A percentile compares a stretch with the other conserved stretches of the same genome.
Conservation (phyloP, 2,888 invertebrate genomes). For the Lysandra coridon region DNA sequence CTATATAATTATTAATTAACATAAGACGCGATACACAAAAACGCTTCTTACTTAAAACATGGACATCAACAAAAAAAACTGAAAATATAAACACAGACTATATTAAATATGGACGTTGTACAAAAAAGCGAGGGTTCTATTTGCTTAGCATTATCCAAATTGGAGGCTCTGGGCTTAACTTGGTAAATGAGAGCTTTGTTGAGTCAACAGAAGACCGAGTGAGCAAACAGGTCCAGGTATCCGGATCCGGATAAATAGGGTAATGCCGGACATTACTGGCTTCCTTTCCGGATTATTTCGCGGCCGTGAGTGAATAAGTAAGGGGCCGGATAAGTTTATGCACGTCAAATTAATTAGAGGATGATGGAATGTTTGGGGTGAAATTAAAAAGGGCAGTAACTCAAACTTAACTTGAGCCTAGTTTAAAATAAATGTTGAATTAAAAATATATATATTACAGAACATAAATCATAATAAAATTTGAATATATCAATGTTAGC, state of each 20-base stretch:
- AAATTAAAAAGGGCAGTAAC: not conserved
- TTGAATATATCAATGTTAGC: too few relatives aligned
- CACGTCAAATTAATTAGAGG: constrained; percentile 12
- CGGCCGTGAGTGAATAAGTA: constrained; percentile 9
- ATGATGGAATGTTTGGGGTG: not conserved
- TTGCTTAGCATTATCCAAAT: constrained; percentile 63
- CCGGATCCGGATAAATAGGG: constrained; percentile 35
- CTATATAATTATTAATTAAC: not conserved
- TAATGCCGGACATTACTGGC: not conserved
- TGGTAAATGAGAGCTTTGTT: constrained; percentile 69
- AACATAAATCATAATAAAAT: too few relatives aligned
- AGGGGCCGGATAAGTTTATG: constrained; percentile 18
- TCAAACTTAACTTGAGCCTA: not conserved
- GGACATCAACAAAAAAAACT: not conserved
- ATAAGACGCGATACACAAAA: not conserved
- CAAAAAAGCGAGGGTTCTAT: constrained; percentile 35
- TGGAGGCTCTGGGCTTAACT: constrained; percentile 66
- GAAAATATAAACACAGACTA: not conserved
- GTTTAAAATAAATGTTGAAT: too few relatives aligned
- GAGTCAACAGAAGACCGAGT: constrained; percentile 58
- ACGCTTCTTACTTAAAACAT: not conserved
- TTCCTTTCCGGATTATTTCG: not conserved
- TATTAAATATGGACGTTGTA: constrained; percentile 34
- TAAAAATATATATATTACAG: too few relatives aligned
- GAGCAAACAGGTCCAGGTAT: constrained; percentile 49